Percentiles rank a stretch among this genome's conserved stretches.
Conservation (phyloP, 2,797 vertebrate species). For the Borostomias antarcticus region DNA sequence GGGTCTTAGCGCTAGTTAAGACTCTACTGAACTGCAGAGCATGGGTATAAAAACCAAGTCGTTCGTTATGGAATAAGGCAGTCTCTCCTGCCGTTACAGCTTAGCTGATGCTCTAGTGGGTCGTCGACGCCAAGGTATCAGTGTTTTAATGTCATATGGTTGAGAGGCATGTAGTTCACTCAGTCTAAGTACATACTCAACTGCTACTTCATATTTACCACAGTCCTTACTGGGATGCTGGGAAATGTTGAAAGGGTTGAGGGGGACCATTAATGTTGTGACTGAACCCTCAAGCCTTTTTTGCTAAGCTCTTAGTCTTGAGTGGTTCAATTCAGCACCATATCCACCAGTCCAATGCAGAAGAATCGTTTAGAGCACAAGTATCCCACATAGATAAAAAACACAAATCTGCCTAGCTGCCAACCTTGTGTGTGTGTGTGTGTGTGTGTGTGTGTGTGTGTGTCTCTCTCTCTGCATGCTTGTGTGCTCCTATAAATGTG, state of each 20-base stretch:
- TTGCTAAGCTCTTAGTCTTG: conserved; percentile 31
- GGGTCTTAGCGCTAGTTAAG: background rate
- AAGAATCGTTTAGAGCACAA: background rate
- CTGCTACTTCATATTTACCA: conserved; percentile 4
- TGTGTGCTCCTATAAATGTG: conserved; percentile 42
- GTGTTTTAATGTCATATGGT: background rate
- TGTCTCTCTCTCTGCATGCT: conserved; percentile 19
- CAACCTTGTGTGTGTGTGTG: conserved; percentile 15
- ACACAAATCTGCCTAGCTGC: background rate
- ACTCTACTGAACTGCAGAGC: too few species aligned
- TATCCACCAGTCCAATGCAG: background rate
- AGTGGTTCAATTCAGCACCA: conserved; percentile 13
- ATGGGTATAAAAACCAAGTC: background rate
- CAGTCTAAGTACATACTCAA: background rate
- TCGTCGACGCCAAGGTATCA: background rate
- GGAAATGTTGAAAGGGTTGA: conserved; percentile 19
- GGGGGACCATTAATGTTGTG: conserved; percentile 25
- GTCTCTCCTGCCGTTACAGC: background rate
- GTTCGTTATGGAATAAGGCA: background rate
- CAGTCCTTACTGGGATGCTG: conserved; percentile 8
- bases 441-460: conserved; percentile 22
- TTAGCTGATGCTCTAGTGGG: background rate
- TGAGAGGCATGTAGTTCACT: background rate
- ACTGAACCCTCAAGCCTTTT: conserved; percentile 45
- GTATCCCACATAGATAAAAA: background rate